Percentiles rank a stretch among this genome's conserved stretches.
phyloP scores from a whole-genome alignment of 2,888 invertebrate species.

The Yponomeuta malinellus region DNA sequence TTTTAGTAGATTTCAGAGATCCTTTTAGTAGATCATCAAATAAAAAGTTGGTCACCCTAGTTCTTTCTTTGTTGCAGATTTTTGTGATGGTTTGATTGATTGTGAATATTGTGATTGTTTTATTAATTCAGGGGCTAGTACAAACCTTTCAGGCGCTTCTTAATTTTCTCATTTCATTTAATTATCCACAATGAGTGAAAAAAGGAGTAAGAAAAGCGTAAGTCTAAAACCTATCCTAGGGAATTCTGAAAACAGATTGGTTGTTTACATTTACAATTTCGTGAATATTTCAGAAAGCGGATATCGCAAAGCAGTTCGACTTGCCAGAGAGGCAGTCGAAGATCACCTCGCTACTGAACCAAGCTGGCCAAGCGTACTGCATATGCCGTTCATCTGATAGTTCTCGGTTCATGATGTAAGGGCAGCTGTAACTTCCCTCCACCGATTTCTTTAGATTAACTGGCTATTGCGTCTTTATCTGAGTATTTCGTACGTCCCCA shows the following conservation, averaged over 20 bases:
- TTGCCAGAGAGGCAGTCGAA: slow-evolving; percentile 93
- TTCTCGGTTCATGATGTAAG: slow-evolving; percentile 96
- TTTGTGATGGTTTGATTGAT: too few relatives aligned
- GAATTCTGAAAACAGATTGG: too few relatives aligned
- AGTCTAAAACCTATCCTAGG: slow-evolving; percentile 26
- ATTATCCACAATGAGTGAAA: slow-evolving; percentile 48
- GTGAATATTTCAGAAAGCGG: slow-evolving; percentile 80
- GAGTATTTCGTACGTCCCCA: slow-evolving; percentile 42
- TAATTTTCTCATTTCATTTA: not conserved
- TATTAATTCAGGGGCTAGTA: too few relatives aligned
- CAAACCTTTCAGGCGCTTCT: too few relatives aligned
- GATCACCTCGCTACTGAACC: slow-evolving; percentile 89
- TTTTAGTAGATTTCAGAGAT: too few relatives aligned
- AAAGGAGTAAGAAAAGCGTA: slow-evolving; percentile 63
- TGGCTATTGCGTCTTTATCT: too few relatives aligned
- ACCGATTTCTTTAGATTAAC: not conserved
- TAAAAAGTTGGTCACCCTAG: too few relatives aligned
- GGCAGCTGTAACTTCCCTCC: slow-evolving; percentile 20
- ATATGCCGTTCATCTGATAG: slow-evolving; percentile 96
- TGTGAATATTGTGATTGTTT: too few relatives aligned
- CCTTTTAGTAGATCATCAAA: too few relatives aligned
- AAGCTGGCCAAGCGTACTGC: slow-evolving; percentile 95
- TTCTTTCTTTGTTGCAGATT: too few relatives aligned
- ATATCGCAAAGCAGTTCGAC: slow-evolving; percentile 92
- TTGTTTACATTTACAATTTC: slow-evolving; percentile 12